phyloP scores from a whole-genome alignment of 2,888 invertebrate genomes.

The Metacarcinus magister region DNA sequence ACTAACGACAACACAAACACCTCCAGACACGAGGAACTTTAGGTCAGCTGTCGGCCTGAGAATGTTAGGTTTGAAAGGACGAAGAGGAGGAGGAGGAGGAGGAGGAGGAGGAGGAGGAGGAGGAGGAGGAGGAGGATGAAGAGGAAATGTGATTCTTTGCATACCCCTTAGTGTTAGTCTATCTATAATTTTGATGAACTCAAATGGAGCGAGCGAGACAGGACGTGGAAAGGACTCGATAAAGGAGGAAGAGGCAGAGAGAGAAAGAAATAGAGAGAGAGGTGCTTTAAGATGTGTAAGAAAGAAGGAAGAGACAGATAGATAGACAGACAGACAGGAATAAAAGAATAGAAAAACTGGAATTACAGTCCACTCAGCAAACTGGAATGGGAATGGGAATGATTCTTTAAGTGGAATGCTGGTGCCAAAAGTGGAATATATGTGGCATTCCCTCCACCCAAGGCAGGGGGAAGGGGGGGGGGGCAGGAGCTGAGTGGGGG shows the following conservation, averaged over 20 bases:
- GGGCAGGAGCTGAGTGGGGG: no score
- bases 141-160: conserved; percentile 41
- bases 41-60: not conserved
- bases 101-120: not conserved
- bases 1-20: not conserved
- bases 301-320: not conserved
- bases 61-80: not conserved
- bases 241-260: not conserved
- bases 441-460: no score
- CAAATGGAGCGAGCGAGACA: not conserved
- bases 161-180: not conserved
- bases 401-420: no score
- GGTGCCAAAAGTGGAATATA: no score
- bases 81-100: not conserved
- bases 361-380: no score
- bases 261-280: not conserved
- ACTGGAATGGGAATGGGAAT: no score
- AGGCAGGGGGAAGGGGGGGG: no score
- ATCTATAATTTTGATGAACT: not conserved
- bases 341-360: no score
- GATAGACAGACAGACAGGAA: not conserved
- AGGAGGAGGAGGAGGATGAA: not conserved
- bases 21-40: not conserved
- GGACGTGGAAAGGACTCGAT: not conserved
- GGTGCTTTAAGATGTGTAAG: not conserved